Conservation (phyloP, 2,113 vertebrate species). For the Plotosus lineatus region DNA sequence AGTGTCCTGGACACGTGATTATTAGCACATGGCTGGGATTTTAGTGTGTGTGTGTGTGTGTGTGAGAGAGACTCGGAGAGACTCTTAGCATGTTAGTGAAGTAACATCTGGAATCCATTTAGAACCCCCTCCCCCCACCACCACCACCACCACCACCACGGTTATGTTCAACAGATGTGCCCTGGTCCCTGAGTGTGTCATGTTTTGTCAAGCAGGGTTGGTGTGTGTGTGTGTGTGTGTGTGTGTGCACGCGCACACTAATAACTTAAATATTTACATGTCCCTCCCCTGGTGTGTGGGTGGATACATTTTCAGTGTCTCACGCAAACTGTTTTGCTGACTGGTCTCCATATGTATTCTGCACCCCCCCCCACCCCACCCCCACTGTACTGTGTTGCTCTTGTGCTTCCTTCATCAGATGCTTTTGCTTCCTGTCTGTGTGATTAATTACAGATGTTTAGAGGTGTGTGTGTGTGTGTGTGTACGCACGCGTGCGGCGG, state of each 20-base stretch:
- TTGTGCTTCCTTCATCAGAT: not conserved
- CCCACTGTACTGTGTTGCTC: no score
- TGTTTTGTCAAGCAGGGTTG: not conserved
- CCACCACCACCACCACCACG: not conserved
- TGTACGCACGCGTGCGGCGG: no score
- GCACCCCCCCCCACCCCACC: no score
- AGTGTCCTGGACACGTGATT: not conserved
- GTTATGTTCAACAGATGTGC: not conserved
- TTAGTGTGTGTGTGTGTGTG: not conserved
- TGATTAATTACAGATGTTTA: not conserved
- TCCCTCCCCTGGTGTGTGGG: not conserved
- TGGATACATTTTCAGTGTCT: not conserved
- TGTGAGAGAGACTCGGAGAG: not conserved
- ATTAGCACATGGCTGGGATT: not conserved
- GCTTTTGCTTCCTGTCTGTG: not conserved
- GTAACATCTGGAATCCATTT: not conserved
- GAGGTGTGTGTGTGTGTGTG: not conserved
- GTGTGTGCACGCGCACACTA: not conserved
- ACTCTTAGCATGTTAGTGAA: not conserved
- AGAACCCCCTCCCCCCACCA: no score
- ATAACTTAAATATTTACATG: conserved; percentile 13
- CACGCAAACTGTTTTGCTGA: not conserved
- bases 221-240: conserved; percentile 7
- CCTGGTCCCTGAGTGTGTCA: not conserved
- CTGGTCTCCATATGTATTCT: not conserved